These are phyloP conservation scores for Typhlomys cinereus DNA, from an alignment of 2,113 vertebrate genomes.

Conservation along the genomic window DNA sequence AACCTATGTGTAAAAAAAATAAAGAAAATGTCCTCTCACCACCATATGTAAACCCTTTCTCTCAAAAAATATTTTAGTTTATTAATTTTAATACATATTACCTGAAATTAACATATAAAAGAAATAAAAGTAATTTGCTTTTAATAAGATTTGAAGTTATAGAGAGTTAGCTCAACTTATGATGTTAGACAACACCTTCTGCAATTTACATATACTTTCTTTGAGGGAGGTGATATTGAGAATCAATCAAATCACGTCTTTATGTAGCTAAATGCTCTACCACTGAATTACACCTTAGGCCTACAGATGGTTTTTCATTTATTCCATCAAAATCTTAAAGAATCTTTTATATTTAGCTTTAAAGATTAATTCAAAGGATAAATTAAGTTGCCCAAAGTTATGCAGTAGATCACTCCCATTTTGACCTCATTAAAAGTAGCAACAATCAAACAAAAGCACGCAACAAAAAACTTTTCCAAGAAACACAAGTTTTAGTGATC, in stretches of 20 bases:
- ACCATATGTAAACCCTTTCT: too few relatives aligned
- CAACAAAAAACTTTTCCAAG: background rate
- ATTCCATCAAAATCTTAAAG: background rate
- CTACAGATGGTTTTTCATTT: background rate
- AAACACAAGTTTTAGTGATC: background rate
- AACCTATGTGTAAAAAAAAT: too few relatives aligned
- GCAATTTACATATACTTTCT: background rate
- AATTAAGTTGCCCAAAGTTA: background rate
- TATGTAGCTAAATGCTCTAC: background rate
- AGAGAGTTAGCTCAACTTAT: background rate
- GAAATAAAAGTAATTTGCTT: conserved; percentile 5
- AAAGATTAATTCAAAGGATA: background rate
- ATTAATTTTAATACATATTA: background rate
- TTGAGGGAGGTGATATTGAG: too few relatives aligned
- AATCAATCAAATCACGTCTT: background rate
- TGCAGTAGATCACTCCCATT: background rate
- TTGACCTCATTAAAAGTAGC: background rate
- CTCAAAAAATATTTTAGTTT: too few relatives aligned
- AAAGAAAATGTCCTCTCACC: too few relatives aligned
- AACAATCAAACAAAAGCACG: too few relatives aligned
- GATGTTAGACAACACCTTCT: background rate
- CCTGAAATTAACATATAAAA: background rate
- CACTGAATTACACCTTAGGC: background rate
- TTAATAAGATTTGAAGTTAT: background rate
- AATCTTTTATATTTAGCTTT: background rate